Base-by-base conservation (phyloP, 64 coral and sea anemone species). In the Montipora foliosa region DNA sequence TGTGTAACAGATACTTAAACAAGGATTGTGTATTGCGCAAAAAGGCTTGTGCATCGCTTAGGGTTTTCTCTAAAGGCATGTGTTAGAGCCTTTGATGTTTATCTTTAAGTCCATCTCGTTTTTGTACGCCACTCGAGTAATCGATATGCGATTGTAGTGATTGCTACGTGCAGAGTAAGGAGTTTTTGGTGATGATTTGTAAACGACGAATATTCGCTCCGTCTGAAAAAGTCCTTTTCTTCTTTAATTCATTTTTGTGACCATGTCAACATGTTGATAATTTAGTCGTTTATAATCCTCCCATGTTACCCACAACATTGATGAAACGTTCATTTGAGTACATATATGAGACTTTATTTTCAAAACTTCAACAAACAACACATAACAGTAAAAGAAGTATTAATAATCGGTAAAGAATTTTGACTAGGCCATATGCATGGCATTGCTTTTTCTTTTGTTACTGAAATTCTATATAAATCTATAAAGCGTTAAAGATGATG, bases 101-200 rank as follows among this genome's bases (percentile, higher is more conserved):
- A 64, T 64, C 14, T 64, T 64, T 64, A 64, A 64, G 14, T 1
- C 11, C 60, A 64, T 64, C 60, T 5, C 60, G 60, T 64, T 64
- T 64, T 74, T 74, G 6, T 44, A 74, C 71, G 71, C 25, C 71
- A 74, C 25, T 25, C 0, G 71, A 74, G 25, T 74, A 21, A 74
- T 74, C 15, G 71, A 74, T 44, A 74, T 74, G 71, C 71, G 71
- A 74, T 74, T 74, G 71, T 74, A 74, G 71, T 74, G 71, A 74
- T 64, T 64, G 60, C 14, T 12, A 64, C 60, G 9, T 16, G 60
- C 60, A 64, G 60, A 64, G 60, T 64, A 64, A 64, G 60, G 60
- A 12, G 60, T 64, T 64, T 0, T 64, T 64, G 60, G 9, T 64
- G 60, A 64, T 64, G 60, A 64, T 64, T 64, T 64, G 60, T 64